Base-by-base conservation (phyloP, 1,140 invertebrate genomes). In the Euwallacea similis region DNA sequence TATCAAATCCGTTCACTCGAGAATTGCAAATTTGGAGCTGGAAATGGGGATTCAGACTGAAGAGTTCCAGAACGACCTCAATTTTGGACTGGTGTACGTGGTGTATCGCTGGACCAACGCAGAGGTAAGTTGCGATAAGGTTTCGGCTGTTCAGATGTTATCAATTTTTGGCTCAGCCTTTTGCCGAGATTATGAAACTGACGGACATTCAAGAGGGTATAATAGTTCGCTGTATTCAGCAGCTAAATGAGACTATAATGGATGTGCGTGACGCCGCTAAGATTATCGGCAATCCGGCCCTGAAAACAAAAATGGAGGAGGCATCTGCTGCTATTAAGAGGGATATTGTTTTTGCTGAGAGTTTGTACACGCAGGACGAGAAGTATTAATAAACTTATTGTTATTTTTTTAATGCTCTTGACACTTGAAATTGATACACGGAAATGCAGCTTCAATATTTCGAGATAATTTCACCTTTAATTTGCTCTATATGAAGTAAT, bases 301-400 rank as follows among this genome's bases (percentile, higher is more conserved):
- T 99, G 0, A 90, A 91, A 77, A 89, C 90, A 60, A 99, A 98
- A 85, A 98, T 99, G 93, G 93, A 98, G 81, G 92, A 97, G 82
- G 95, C 96, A 0, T 95, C 94, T 0, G 89, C 89, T 2, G 88
- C 91, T 44, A 98, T 99, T 65, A 98, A 98, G 81, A 84, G 98
- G 75, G 97, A 99, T 81, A 99, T 99, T 80, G 97, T 99, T 0
- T 99, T 99, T 83, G 93, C 97, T 43, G 95, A 96, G 16, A 98
- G 95, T 83, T 85, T 99, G 11, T 99, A 99, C 79, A 97, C 95
- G 8, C 86, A 88, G 16, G 72, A 66, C 16, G 73, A 73, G 42
- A 70, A 72, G 41, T 59, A 47, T 50, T 50, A 13, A 50, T 50
- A 33, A 33, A 33, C 4, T 33, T 4, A 4, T n/a, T n/a, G n/a